Evolutionary conservation across 1,140 invertebrate genomes (phyloP).

Genomic region (Neodiprion virginianus): DNA sequence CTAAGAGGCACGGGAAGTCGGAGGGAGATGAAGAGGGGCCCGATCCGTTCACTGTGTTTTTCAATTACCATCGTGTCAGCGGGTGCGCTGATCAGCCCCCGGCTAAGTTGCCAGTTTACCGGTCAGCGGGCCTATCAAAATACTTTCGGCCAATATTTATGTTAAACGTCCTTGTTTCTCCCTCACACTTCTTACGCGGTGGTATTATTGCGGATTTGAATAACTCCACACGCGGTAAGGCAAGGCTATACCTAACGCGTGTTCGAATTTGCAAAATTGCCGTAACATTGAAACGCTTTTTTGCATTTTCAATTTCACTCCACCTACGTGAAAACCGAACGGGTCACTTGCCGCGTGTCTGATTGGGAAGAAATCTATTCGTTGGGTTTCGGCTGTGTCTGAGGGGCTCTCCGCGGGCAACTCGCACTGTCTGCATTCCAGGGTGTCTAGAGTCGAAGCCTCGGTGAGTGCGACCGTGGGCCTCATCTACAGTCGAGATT

Average conservation of each 20-base stretch:
- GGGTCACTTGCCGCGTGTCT: too few relatives aligned
- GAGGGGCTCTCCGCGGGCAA: constrained; percentile 2
- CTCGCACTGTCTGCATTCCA: constrained; percentile 37
- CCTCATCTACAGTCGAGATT: background rate
- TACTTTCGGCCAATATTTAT: constrained; percentile 55
- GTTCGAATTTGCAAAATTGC: too few relatives aligned
- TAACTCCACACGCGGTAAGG: too few relatives aligned
- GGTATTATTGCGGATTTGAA: background rate
- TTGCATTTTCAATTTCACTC: background rate
- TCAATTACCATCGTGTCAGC: constrained; percentile 55
- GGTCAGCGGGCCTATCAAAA: constrained; percentile 39
- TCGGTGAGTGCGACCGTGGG: background rate
- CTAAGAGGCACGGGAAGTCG: background rate
- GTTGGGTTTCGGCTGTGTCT: background rate
- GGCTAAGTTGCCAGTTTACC: constrained; percentile 26
- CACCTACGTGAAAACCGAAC: background rate
- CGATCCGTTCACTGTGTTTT: constrained; percentile 31
- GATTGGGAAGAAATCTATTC: background rate
- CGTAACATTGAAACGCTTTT: too few relatives aligned
- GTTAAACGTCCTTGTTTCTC: constrained; percentile 38
- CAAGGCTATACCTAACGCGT: too few relatives aligned
- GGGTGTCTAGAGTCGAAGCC: constrained; percentile 34
- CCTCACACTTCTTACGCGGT: background rate
- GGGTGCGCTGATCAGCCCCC: constrained; percentile 44
- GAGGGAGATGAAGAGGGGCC: background rate